Evolutionary conservation across 2,797 vertebrate species (phyloP), one percentile per base, ranked within the genome.

Genomic region (Notoglanidium macrostoma): DNA sequence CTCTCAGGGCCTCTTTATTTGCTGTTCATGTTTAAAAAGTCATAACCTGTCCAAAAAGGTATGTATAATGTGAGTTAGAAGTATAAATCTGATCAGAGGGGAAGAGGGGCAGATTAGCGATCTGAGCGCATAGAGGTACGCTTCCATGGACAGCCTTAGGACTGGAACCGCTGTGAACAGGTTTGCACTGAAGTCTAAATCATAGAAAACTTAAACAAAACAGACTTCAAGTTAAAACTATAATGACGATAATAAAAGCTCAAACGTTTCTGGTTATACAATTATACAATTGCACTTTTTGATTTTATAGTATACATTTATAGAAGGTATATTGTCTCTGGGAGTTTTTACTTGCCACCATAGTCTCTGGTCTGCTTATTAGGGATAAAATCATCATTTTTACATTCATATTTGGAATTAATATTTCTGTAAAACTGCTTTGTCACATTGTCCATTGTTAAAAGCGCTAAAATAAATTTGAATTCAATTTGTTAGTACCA

Each of bases 21-120:
- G 86, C 87, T 87, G 86, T 90, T 92, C 87, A 90, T 90, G 82
- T 91, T 91, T 90, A 91, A 92, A 89, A 91, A 90, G 77, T 86
- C 90, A 90, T 85, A 90, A 91, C 87, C 81, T 32, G 86, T 87
- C 82, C 73, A 3, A 86, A 35, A 67, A 77, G 78, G 90, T 90
- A 90, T 93, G 90, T 88, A 57, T 76, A 68, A 72, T 61, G 85
- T 54, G 29, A 54, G 49, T 55, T 55, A 23, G 19, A 87, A 63
- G 68, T 54, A 35, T 67, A 67, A 77, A 87, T 67, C 49, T 87
- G 57, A 65, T 63, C 76, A 77, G 77, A 61, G 19, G 23, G 54
- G 14, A 17, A 83, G 73, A 78, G 59, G 46, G 49, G 63, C 26
- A 57, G 54, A 63, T 12, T 10, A n/a, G 10, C 57, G 76, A 23